Evolutionary conservation across 1,140 invertebrate species (phyloP), one percentile per base, ranked within the genome.

Genomic region (Epicauta chinensis): DNA sequence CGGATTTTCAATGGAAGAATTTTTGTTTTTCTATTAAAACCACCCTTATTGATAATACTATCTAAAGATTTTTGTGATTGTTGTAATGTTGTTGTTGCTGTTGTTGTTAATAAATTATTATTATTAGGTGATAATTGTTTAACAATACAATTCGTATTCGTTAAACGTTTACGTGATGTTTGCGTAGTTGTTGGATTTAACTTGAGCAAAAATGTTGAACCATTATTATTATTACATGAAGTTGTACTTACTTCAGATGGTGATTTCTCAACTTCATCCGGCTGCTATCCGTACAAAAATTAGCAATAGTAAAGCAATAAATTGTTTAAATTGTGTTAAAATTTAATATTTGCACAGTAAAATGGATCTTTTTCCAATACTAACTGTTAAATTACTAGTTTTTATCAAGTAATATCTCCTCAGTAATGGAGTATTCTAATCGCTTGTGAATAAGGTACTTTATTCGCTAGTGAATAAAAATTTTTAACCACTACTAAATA

Each of bases 241-340:
- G 5, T 34, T 45, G 37, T 78, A 78, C 77, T 78, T 78, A 77
- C 76, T 74, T 77, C 74, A 59, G 69, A 60, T 16, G 69, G 16
- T 37, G 67, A 50, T 62, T 73, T 76, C 60, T 74, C 71, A 60
- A 74, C 72, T 56, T 66, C 75, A 67, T 75, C 71, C 64, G 70
- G 69, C 75, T 77, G 73, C 72, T 57, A 63, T 12, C 63, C 61
- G 37, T 32, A 44, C n/a, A 42, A 46, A 30, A n/a, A 9, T 5
- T 12, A 34, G 23, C 23, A 23, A n/a, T n/a, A n/a, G n/a, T 23
- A 23, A 23, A 23, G 14, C n/a, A n/a, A n/a, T n/a, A n/a, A n/a
- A n/a, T n/a, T n/a, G n/a, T n/a, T n/a, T n/a, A n/a, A 39, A 39
- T 10, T 13, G 4, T 13, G 37, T 39, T 10, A 39, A 3, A 10